Evolutionary conservation across 30 jellyfish, hydroid and myxozoan genomes (phyloP), one percentile per base, ranked within the genome.

Genomic region (Aurelia coerulea): DNA sequence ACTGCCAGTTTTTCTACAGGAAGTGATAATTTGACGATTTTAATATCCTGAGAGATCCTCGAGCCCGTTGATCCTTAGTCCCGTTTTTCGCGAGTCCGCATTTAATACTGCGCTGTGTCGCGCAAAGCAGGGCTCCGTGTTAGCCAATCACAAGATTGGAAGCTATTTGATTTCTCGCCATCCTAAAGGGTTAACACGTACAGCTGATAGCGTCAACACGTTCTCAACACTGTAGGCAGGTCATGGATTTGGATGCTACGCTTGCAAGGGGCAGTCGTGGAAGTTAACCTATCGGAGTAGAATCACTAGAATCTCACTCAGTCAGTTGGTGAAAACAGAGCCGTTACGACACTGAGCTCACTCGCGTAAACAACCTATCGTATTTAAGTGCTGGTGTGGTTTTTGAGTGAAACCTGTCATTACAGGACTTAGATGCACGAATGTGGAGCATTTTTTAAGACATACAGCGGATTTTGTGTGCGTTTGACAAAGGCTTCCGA

Each of bases 191-290:
- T 83, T 83, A 71, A 83, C 92, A 83, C 92, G 58, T 71, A 79
- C 62, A 69, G 92, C 68, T 63, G 86, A 70, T 71, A 83, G 92
- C 86, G 85, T 83, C 92, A 83, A 83, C 92, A 83, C 92, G 64
- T 83, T 83, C 92, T 83, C 92, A 83, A 70, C 92, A 83, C 92
- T 39, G 54, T 10, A 9, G 42, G 73, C 65, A 60, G 86, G 77
- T 68, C 84, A 56, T 52, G 72, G 72, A 67, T 62, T 68, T 32
- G 67, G 50, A 19, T 31, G 74, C 73, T 67, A 9, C 56, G 56
- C 56, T 46, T 46, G 56, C 56, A 46, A 46, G 56, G 8, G 56
- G 56, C 56, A 46, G 56, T 46, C 56, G 6, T 46, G 59, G 85
- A 75, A 51, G 35, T 37, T 0, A 18, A 75, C 49, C 62, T 72